Evolutionary conservation across 2,797 vertebrate genomes (phyloP).

Genomic region (Microctenopoma stevenorrisi): DNA sequence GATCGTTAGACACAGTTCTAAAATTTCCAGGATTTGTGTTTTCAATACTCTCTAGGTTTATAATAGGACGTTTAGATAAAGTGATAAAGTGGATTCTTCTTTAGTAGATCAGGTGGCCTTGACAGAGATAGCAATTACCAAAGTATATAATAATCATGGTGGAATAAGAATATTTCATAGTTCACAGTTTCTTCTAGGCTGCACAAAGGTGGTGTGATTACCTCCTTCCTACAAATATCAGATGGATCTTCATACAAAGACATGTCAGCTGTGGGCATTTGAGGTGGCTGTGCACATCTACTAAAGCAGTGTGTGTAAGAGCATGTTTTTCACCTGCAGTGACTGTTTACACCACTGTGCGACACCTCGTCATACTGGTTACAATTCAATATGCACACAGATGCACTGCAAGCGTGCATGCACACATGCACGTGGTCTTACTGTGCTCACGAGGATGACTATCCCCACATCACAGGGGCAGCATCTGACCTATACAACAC

Average conservation of each 20-base stretch:
- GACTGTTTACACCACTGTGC: constrained; percentile 31
- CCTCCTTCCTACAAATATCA: not conserved
- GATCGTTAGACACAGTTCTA: too few species aligned
- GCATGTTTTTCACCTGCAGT: constrained; percentile 38
- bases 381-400: constrained; percentile 33
- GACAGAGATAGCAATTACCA: not conserved
- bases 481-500: constrained; percentile 54
- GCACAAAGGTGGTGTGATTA: not conserved
- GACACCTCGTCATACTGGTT: constrained; percentile 51
- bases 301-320: not conserved
- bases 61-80: not conserved
- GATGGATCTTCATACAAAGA: not conserved
- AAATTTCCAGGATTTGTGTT: too few species aligned
- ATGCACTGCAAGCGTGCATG: constrained; percentile 6
- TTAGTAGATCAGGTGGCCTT: not conserved
- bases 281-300: not conserved
- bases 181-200: not conserved
- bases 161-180: too few species aligned
- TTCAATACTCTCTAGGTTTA: too few species aligned
- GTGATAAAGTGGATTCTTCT: too few species aligned
- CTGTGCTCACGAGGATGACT: constrained; percentile 51
- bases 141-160: not conserved
- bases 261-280: not conserved
- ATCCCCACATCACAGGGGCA: constrained; percentile 61
- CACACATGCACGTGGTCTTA: constrained; percentile 15